Evolutionary conservation across 2,797 vertebrate genomes (phyloP), one percentile per base, ranked within the genome.

Genomic region (Steatocranus sp.): DNA sequence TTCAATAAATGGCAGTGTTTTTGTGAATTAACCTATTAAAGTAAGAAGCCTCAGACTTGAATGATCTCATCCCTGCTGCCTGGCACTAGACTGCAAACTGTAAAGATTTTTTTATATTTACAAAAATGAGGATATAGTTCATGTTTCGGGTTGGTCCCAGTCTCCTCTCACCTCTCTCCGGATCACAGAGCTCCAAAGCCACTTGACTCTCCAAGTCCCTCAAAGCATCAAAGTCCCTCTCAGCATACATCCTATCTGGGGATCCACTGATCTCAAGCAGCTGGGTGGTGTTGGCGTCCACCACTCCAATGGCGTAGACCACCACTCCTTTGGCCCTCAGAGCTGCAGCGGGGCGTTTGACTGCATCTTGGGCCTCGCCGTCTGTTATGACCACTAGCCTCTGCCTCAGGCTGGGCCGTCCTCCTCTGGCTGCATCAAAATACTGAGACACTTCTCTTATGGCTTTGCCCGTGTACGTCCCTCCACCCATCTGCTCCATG

Each of bases 361-460:
- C 96, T 0, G 86, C 54, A 78, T 98, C 97, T 3, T 96, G 89
- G 6, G 97, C 93, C 66, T 88, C 91, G 0, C 97, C 97, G 3
- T 98, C 97, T 0, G 98, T 98, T 54, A 98, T 94, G 36, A 98
- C 87, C 12, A 98, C 91, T 32, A 98, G 90, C 73, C 96, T 93
- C 91, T 97, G 96, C 18, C 88, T 95, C 56, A 96, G 81, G 0
- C 68, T 23, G 0, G 94, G 85, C 27, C 97, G 83, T 6, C 95
- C 93, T 77, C 95, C 93, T 8, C 14, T 4, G 10, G 34, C 1
- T 25, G 41, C 4, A 43, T 91, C 90, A 54, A 94, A 96, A 68
- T 93, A 91, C 82, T 85, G 3, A 0, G 89, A 83, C 25, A 93
- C 46, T 14, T 76, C 83, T 0, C 9, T 54, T 27, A 98, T 93